phyloP scores from a whole-genome alignment of 2,888 invertebrate genomes.

The Beris chalybata region DNA sequence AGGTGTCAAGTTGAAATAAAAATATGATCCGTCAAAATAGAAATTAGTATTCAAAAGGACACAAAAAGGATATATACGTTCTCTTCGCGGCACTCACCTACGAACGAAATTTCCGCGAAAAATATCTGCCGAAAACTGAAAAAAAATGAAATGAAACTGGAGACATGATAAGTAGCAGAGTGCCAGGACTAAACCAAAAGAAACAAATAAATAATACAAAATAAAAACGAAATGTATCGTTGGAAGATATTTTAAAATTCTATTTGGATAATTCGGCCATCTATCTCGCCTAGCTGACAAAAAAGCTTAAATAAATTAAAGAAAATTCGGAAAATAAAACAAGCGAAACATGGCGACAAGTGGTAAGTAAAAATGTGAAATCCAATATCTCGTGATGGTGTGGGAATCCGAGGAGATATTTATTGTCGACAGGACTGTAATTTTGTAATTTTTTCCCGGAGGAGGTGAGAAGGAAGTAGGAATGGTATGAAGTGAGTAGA shows the following conservation, averaged over 20 bases:
- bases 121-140: background rate
- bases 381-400: slow-evolving; percentile 3
- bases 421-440: slow-evolving; percentile 13
- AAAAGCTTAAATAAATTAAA: slow-evolving; percentile 36
- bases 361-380: slow-evolving; percentile 8
- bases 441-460: background rate
- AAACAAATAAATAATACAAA: slow-evolving; percentile 25
- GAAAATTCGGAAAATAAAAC: slow-evolving; percentile 26
- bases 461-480: no score
- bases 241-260: slow-evolving; percentile 37
- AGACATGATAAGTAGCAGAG: slow-evolving; percentile 8
- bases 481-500: background rate
- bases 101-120: background rate
- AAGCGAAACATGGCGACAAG: background rate
- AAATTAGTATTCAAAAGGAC: slow-evolving; percentile 37
- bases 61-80: slow-evolving; percentile 14
- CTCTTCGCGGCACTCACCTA: background rate
- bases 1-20: slow-evolving; percentile 35
- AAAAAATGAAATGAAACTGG: background rate
- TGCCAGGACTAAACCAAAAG: slow-evolving; percentile 10
- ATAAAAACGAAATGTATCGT: slow-evolving; percentile 17
- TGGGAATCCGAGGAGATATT: background rate
- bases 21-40: slow-evolving; percentile 38
- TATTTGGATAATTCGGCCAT: slow-evolving; percentile 41
- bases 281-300: slow-evolving; percentile 38